Percentiles rank a stretch among this genome's conserved stretches.
phyloP scores from a whole-genome alignment of 2,113 vertebrate genomes.

The Hippocampus barbouri region DNA sequence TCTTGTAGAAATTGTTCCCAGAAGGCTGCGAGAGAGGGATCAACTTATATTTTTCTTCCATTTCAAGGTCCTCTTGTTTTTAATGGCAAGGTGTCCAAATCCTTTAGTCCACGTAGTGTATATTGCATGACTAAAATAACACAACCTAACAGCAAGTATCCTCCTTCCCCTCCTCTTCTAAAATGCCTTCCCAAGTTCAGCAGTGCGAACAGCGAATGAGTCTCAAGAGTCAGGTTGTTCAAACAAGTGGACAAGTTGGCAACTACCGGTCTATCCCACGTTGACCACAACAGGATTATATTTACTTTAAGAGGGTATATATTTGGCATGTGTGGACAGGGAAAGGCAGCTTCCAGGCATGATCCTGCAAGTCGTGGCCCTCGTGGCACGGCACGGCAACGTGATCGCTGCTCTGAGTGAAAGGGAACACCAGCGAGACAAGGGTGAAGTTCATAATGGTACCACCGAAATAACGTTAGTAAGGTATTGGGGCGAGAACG shows the following conservation, averaged over 20 bases:
- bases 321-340: slow-evolving; percentile 66
- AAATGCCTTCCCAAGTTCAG: slow-evolving; percentile 30
- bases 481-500: slow-evolving; percentile 8
- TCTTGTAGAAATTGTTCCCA: background rate
- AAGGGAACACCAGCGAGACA: slow-evolving; percentile 45
- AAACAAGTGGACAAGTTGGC: slow-evolving; percentile 34
- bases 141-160: background rate
- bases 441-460: slow-evolving; percentile 32
- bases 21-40: background rate
- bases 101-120: background rate
- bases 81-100: background rate
- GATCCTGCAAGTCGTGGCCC: slow-evolving; percentile 41
- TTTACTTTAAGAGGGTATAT: slow-evolving; percentile 63
- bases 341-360: slow-evolving; percentile 43
- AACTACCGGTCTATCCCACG: slow-evolving; percentile 23
- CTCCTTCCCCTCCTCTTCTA: background rate
- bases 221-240: slow-evolving; percentile 16
- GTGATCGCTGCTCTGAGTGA: slow-evolving; percentile 39
- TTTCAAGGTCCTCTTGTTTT: background rate
- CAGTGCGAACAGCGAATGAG: slow-evolving; percentile 19
- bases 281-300: slow-evolving; percentile 54
- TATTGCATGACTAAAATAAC: background rate
- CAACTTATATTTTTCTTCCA: background rate
- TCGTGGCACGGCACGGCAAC: slow-evolving; percentile 34
- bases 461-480: slow-evolving; percentile 22